These are phyloP conservation scores for Drosophila tripunctata DNA, from an alignment of 2,888 invertebrate species.

Conservation along the genomic window DNA sequence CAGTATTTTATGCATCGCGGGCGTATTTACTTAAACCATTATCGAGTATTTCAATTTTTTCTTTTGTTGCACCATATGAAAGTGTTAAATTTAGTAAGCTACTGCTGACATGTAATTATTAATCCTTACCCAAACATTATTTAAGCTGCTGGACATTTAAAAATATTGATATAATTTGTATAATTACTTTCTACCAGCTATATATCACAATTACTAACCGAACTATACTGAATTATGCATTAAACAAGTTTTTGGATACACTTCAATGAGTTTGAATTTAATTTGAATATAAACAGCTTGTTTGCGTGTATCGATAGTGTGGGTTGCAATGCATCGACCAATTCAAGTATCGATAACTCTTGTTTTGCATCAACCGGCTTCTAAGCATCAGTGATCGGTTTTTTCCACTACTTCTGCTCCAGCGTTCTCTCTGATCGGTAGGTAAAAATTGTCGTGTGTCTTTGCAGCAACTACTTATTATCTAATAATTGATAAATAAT, in stretches of 20 bases:
- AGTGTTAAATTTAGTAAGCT: slow-evolving; percentile 34
- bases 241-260: slow-evolving; percentile 22
- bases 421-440: slow-evolving; percentile 70
- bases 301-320: neutral
- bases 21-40: slow-evolving; percentile 64
- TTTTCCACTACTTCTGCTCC: slow-evolving; percentile 60
- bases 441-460: slow-evolving; percentile 41
- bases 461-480: slow-evolving; percentile 13
- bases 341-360: slow-evolving; percentile 21
- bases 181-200: slow-evolving; percentile 17
- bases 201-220: slow-evolving; percentile 12
- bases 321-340: neutral
- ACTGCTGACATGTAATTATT: slow-evolving; percentile 19
- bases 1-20: slow-evolving; percentile 38
- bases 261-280: neutral
- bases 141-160: neutral
- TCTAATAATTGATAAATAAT: slow-evolving; percentile 12
- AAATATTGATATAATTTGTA: slow-evolving; percentile 24
- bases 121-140: slow-evolving; percentile 16
- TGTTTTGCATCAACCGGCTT: slow-evolving; percentile 43
- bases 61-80: slow-evolving; percentile 34
- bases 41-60: slow-evolving; percentile 59
- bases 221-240: slow-evolving; percentile 24
- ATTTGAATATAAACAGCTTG: neutral
- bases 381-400: slow-evolving; percentile 36